Conservation (phyloP, 2,797 vertebrate genomes). For the Malurus splendens region DNA sequence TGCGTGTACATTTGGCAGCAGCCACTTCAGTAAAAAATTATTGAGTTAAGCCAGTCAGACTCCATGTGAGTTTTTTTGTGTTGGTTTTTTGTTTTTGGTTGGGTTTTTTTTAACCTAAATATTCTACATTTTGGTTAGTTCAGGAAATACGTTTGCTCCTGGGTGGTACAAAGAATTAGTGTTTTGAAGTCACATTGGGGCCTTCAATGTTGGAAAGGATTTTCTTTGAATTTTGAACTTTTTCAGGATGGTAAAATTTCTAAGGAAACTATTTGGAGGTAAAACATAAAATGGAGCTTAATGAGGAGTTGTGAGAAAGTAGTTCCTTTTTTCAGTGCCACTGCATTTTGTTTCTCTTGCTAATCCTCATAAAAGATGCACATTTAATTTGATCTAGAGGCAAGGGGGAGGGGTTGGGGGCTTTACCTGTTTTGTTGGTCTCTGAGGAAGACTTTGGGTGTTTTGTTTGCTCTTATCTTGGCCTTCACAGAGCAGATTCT, state of each 20-base stretch:
- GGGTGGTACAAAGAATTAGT: conserved; percentile 53
- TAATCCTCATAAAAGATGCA: conserved; percentile 24
- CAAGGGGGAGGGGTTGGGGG: neutral
- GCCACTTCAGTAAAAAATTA: conserved; percentile 47
- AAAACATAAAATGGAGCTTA: conserved; percentile 37
- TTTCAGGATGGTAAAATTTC: conserved; percentile 43
- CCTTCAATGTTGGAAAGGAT: conserved; percentile 4
- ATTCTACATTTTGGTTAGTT: conserved; percentile 49
- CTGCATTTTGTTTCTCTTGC: conserved; percentile 17
- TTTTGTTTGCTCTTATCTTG: neutral
- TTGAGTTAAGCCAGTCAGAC: conserved; percentile 44
- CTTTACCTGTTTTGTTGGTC: neutral
- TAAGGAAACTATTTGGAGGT: conserved; percentile 24
- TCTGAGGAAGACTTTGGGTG: neutral
- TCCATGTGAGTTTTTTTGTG: conserved; percentile 27
- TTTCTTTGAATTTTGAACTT: conserved; percentile 52
- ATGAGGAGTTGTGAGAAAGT: conserved; percentile 18
- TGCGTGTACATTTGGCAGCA: conserved; percentile 45
- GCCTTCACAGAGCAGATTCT: neutral
- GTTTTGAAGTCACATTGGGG: conserved; percentile 37
- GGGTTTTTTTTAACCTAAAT: neutral
- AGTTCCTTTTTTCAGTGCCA: conserved; percentile 8
- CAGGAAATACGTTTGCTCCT: conserved; percentile 52
- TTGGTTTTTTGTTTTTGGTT: neutral
- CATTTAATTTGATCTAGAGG: neutral